These are phyloP conservation scores for Channa striata DNA, from an alignment of 2,797 vertebrate species.

Conservation along the genomic window DNA sequence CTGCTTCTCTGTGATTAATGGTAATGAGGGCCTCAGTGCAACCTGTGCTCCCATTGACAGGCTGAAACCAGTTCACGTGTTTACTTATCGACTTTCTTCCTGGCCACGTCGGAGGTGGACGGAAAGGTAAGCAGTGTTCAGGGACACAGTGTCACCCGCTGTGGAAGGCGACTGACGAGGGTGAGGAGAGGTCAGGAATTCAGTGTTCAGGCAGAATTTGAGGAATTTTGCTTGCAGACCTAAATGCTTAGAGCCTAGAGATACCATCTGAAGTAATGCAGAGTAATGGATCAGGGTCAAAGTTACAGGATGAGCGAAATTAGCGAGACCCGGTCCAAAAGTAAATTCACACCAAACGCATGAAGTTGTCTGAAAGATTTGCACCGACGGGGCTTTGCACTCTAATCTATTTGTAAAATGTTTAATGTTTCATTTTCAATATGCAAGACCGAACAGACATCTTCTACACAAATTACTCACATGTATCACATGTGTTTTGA, in stretches of 20 bases:
- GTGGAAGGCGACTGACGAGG: constrained; percentile 36
- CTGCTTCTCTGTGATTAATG: constrained; percentile 37
- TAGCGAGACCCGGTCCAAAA: constrained; percentile 9
- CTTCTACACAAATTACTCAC: background rate
- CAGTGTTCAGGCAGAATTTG: constrained; percentile 63
- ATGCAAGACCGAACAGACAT: background rate
- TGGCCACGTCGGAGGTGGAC: background rate
- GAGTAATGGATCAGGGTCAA: constrained; percentile 56
- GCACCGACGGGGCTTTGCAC: background rate
- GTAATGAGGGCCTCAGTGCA: constrained; percentile 28
- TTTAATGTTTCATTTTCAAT: constrained; percentile 8
- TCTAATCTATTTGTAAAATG: background rate
- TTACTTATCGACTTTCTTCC: constrained; percentile 26
- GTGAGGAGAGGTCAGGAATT: constrained; percentile 69
- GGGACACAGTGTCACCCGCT: constrained; percentile 36
- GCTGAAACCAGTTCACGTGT: constrained; percentile 31
- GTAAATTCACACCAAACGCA: constrained; percentile 21
- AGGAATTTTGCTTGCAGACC: constrained; percentile 73
- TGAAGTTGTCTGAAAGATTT: constrained; percentile 6
- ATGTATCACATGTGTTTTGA: background rate
- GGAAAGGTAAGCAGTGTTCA: constrained; percentile 41
- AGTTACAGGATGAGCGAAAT: constrained; percentile 49
- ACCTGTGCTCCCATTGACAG: constrained; percentile 10
- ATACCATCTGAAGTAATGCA: constrained; percentile 46
- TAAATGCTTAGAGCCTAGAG: constrained; percentile 39